Conservation (phyloP, 2,888 invertebrate species). For the Ceratothoa steindachneri region DNA sequence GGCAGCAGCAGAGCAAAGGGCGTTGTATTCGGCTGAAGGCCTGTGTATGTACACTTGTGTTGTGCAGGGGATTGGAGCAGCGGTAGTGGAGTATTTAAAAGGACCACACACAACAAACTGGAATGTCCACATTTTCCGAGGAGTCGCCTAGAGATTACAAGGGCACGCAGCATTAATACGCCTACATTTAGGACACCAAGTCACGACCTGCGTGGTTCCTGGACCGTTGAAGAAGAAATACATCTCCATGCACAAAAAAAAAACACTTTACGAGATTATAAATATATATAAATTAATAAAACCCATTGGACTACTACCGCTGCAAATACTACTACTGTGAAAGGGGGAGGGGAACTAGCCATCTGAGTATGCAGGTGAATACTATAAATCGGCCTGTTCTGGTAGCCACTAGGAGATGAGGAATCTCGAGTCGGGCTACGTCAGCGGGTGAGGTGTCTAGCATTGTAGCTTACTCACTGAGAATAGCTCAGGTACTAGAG, state of each 20-base stretch:
- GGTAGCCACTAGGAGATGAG: constrained; percentile 43
- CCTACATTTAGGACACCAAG: constrained; percentile 47
- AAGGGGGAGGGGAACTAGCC: constrained; percentile 45
- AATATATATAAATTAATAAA: constrained; percentile 36
- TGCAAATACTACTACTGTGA: constrained; percentile 44
- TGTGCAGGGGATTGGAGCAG: constrained; percentile 47
- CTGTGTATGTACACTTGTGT: constrained; percentile 45
- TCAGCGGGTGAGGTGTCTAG: constrained; percentile 46
- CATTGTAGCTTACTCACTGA: constrained; percentile 47
- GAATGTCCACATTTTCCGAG: constrained; percentile 45
- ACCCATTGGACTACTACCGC: constrained; percentile 47
- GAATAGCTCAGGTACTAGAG: constrained; percentile 46
- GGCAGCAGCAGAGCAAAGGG: constrained; percentile 28
- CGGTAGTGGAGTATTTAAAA: constrained; percentile 40
- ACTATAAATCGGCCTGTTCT: constrained; percentile 47
- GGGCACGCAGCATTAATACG: constrained; percentile 44
- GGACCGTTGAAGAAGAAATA: constrained; percentile 48
- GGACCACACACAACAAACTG: constrained; percentile 42
- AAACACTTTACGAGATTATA: constrained; percentile 42
- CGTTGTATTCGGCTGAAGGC: constrained; percentile 9
- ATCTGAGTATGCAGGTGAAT: constrained; percentile 47
- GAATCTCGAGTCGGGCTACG: constrained; percentile 44
- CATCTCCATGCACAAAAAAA: constrained; percentile 47
- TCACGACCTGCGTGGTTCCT: constrained; percentile 47
- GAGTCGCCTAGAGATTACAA: constrained; percentile 45